Conservation (phyloP, 2,113 vertebrate genomes). For the Callithrix jacchus region DNA sequence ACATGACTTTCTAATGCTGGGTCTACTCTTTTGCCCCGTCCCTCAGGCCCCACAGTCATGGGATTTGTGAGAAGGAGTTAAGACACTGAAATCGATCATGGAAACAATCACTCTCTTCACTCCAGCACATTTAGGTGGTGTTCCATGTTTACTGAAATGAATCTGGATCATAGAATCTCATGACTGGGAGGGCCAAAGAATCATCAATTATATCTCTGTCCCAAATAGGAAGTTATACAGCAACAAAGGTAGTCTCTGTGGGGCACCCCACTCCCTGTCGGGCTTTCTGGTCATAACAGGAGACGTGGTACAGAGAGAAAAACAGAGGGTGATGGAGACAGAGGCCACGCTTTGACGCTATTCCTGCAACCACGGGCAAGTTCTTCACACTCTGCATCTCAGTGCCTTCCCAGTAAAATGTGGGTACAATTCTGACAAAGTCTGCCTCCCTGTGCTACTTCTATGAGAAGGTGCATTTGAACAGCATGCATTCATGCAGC, state of each 20-base stretch:
- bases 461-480: rapidly evolving
- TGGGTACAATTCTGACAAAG: rapidly evolving
- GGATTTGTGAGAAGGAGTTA: not conserved
- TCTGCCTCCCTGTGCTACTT: not conserved
- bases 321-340: not conserved
- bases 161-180: not conserved
- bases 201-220: not conserved
- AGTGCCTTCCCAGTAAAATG: not conserved
- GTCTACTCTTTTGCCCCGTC: not conserved
- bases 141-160: not conserved
- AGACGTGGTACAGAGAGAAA: not conserved
- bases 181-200: not conserved
- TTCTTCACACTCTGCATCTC: not conserved
- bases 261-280: rapidly evolving
- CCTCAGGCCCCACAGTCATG: not conserved
- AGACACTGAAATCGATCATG: not conserved
- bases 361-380: rapidly evolving
- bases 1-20: rapidly evolving
- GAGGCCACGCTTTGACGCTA: not conserved
- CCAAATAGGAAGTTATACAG: not conserved
- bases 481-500: rapidly evolving
- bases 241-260: rapidly evolving
- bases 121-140: no score
- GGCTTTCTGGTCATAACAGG: rapidly evolving
- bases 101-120: not conserved